These are phyloP conservation scores for Rhynchopsitta pachyrhyncha DNA, from an alignment of 2,113 vertebrate species.

Conservation along the genomic window DNA sequence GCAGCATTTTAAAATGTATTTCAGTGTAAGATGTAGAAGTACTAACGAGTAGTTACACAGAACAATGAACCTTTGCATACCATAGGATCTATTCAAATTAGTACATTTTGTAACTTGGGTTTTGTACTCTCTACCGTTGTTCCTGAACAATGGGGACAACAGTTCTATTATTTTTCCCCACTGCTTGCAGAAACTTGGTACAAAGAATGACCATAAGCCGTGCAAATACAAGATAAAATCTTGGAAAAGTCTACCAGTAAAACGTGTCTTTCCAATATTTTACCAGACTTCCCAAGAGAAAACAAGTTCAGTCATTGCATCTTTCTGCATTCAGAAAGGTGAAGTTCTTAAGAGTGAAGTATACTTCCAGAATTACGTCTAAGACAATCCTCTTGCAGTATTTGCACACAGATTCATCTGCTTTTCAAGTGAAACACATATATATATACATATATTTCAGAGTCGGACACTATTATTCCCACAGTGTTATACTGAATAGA, in stretches of 20 bases:
- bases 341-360: neutral
- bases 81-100: neutral
- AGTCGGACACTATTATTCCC: neutral
- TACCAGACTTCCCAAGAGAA: neutral
- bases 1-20: neutral
- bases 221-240: neutral
- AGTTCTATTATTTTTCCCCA: conserved; percentile 7
- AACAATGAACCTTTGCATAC: neutral
- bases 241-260: neutral
- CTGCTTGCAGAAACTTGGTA: neutral
- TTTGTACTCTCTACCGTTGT: neutral
- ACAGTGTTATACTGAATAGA: neutral
- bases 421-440: neutral
- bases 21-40: neutral
- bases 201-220: neutral
- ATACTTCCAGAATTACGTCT: neutral
- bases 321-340: neutral
- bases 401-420: neutral
- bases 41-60: neutral
- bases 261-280: neutral
- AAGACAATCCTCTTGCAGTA: neutral
- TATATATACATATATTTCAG: neutral
- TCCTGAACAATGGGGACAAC: neutral
- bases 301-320: neutral
- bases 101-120: conserved; percentile 15